Evolutionary conservation across 2,888 invertebrate species (phyloP).

Genomic region (Agrotis ipsilon): DNA sequence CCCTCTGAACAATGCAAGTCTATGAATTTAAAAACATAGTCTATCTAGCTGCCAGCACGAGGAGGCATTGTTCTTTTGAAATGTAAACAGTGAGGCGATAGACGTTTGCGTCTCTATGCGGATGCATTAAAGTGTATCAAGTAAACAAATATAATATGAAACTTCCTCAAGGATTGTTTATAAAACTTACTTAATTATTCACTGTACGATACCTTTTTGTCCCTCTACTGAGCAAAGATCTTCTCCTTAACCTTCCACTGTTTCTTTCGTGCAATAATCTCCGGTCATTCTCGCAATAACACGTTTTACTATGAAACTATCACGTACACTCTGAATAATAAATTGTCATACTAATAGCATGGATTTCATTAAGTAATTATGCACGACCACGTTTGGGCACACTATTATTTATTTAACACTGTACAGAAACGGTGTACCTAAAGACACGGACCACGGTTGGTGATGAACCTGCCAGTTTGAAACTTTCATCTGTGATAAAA

Average conservation of each 20-base stretch:
- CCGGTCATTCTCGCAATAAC: too few species aligned
- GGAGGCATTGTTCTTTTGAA: slow-evolving; percentile 43
- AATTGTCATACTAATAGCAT: not conserved
- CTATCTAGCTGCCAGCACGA: slow-evolving; percentile 5
- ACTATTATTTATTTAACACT: not conserved
- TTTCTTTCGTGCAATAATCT: too few species aligned
- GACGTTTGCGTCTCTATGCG: slow-evolving; percentile 31
- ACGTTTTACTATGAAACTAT: not conserved
- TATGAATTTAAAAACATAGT: slow-evolving; percentile 32
- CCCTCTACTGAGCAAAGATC: too few species aligned
- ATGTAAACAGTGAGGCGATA: slow-evolving; percentile 31
- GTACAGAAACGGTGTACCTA: not conserved
- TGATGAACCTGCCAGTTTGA: too few species aligned
- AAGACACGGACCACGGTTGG: too few species aligned
- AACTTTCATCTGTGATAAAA: too few species aligned
- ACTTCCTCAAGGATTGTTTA: slow-evolving; percentile 6
- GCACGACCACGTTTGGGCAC: not conserved
- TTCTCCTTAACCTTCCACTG: too few species aligned
- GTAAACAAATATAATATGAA: slow-evolving; percentile 17
- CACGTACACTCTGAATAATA: not conserved
- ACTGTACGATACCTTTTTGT: not conserved
- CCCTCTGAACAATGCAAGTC: slow-evolving; percentile 42
- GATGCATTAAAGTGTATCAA: slow-evolving; percentile 29
- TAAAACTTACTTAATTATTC: not conserved
- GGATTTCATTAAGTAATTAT: not conserved